phyloP scores from a whole-genome alignment of 2,888 invertebrate species.

The Diarsia rubi region DNA sequence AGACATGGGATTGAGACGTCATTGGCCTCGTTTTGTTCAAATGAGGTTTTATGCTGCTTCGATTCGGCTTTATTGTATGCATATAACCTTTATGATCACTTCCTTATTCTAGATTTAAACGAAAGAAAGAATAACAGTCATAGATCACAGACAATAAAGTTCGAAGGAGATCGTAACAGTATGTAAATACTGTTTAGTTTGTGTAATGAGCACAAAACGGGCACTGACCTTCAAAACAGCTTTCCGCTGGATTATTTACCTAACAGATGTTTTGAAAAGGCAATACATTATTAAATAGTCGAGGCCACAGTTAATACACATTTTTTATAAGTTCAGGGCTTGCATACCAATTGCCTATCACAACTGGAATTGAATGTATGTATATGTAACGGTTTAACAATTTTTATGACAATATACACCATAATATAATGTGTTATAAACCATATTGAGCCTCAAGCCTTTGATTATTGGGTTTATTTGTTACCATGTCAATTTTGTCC shows the following conservation, averaged over 20 bases:
- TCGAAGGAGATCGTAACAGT: slow-evolving; percentile 8
- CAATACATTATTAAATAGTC: slow-evolving; percentile 25
- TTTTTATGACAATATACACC: slow-evolving; percentile 58
- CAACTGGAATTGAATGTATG: slow-evolving; percentile 53
- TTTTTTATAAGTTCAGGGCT: slow-evolving; percentile 40
- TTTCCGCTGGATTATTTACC: slow-evolving; percentile 43
- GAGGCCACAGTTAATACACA: slow-evolving; percentile 8
- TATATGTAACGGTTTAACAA: slow-evolving; percentile 41
- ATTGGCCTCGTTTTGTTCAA: not conserved
- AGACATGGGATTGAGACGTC: not conserved
- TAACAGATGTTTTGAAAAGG: slow-evolving; percentile 39
- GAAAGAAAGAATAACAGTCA: not conserved
- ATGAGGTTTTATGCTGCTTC: not conserved
- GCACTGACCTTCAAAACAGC: not conserved
- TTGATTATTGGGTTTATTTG: slow-evolving; percentile 36
- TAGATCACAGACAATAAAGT: slow-evolving; percentile 6
- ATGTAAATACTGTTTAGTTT: not conserved
- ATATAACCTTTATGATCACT: not conserved
- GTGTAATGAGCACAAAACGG: slow-evolving; percentile 49
- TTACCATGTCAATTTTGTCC: not conserved
- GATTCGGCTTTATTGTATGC: not conserved
- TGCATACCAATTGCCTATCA: slow-evolving; percentile 39
- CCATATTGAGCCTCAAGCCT: slow-evolving; percentile 29
- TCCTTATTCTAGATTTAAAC: not conserved
- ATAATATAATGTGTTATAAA: slow-evolving; percentile 46